Evolutionary conservation across 1,140 invertebrate species (phyloP), one percentile per base, ranked within the genome.

Genomic region (Aphelinus atriplicis): DNA sequence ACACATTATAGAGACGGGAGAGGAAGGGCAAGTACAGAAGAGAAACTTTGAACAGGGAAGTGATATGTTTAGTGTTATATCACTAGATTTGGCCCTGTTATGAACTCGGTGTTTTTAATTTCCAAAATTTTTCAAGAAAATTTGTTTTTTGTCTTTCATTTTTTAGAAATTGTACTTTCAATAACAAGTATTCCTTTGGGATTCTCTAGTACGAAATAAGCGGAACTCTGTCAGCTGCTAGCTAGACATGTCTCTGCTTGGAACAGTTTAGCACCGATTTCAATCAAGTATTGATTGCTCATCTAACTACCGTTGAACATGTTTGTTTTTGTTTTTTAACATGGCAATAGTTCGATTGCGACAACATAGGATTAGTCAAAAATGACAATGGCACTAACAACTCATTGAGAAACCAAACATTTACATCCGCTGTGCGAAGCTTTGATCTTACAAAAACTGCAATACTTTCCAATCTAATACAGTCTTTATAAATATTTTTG

Each of bases 391-490:
- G 65, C 79, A 80, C 80, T 73, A 73, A 73, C 73, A 80, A 81
- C 78, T 81, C 75, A 78, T 77, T 78, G 78, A 71, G 70, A 76
- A 79, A 80, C 26, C 51, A 77, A 73, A 68, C 51, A 5, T 76
- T 62, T 63, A 65, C 65, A 77, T 75, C 55, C 62, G 78, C 75
- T 62, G 64, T 78, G 75, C 73, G 76, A 79, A 83, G 78, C 73
- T 78, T 79, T 75, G 78, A 80, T 75, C 77, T 79, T 72, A 80
- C 78, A 79, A 82, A 84, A 80, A 81, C 77, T 81, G 76, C 81
- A 84, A 84, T 86, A 84, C 82, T 85, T 84, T 83, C 82, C 81
- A 81, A 85, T 85, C 78, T 77, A 82, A 83, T 84, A 85, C 85
- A 86, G 85, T 87, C 85, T 87, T 83, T 78, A 84, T 80, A 83